Evolutionary conservation across 1,140 invertebrate genomes (phyloP), one percentile per base, ranked within the genome.

Genomic region (Heliconius hermathena): DNA sequence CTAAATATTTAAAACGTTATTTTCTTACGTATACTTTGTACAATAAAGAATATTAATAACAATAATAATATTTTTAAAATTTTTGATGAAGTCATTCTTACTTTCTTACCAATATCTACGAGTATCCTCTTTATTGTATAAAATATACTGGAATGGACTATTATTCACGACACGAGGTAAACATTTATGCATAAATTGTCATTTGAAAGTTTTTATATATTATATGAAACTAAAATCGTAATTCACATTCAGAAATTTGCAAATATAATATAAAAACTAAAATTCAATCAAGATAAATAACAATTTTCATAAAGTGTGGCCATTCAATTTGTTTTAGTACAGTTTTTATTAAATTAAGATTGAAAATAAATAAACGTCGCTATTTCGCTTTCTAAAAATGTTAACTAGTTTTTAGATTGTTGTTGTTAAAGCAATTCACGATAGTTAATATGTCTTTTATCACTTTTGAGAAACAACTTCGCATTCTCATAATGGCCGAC

Each of bases 401-500:
- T 80, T 77, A 71, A 41, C 76, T 54, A 73, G 38, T 78, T 74
- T 66, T 73, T 70, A 33, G 73, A 81, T 70, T 78, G 74, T 76
- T 78, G 66, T 78, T 77, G 71, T 75, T 70, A 78, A 72, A 75
- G 57, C 77, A 78, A 81, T 78, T 78, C 73, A 20, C 73, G 18
- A 78, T 66, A 73, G 29, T 81, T 78, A 89, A 86, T 88, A 79
- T 81, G 83, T 76, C 76, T 83, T 88, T 87, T 87, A 88, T 85
- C 83, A 85, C 87, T 86, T 84, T 80, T 84, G 82, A 83, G 79
- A 81, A 85, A 84, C 81, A 83, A 84, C 81, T 87, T 84, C 36
- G 83, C 84, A 85, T 87, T 84, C n/a, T 82, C 83, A 85, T 84
- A 87, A 89, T 84, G 84, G 82, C 73, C 74, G 60, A 78, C 83